These are phyloP conservation scores for Drosophila putrida DNA, from an alignment of 2,888 invertebrate species.

Conservation along the genomic window DNA sequence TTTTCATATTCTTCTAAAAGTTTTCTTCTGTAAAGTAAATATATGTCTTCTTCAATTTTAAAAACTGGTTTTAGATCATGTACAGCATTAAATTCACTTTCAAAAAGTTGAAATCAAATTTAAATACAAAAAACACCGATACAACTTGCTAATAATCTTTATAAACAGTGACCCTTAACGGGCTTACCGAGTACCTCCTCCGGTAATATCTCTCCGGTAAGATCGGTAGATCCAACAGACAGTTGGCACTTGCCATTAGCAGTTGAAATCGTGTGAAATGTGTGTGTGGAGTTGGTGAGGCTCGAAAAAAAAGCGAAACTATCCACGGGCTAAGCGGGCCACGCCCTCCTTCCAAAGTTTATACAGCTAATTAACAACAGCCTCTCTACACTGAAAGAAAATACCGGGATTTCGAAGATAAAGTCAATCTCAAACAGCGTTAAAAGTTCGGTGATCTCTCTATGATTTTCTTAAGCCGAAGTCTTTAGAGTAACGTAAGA, in stretches of 20 bases:
- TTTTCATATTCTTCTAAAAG: no score
- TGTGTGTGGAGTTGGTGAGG: neutral
- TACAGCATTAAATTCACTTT: slow-evolving; percentile 54
- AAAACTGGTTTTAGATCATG: neutral
- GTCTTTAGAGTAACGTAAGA: no score
- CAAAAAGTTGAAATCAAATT: slow-evolving; percentile 27
- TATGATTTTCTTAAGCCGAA: no score
- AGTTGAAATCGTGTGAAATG: slow-evolving; percentile 51
- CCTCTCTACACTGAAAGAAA: neutral
- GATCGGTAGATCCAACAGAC: neutral
- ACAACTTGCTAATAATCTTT: slow-evolving; percentile 32
- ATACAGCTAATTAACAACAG: slow-evolving; percentile 36
- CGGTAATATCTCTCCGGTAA: neutral
- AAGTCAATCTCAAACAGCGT: no score
- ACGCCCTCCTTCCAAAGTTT: slow-evolving; percentile 29
- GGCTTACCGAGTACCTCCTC: neutral
- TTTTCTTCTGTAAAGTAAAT: no score
- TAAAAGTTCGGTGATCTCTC: no score
- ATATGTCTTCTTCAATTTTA: no score
- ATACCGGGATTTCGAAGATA: no score
- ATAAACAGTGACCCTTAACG: slow-evolving; percentile 27
- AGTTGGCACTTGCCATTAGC: slow-evolving; percentile 60
- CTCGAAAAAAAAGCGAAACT: slow-evolving; percentile 64
- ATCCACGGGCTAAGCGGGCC: slow-evolving; percentile 32
- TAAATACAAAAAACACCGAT: neutral